phyloP scores from a whole-genome alignment of 30 jellyfish, hydroid and myxozoan species.

The Aurelia aurita complex sp. Pacific region DNA sequence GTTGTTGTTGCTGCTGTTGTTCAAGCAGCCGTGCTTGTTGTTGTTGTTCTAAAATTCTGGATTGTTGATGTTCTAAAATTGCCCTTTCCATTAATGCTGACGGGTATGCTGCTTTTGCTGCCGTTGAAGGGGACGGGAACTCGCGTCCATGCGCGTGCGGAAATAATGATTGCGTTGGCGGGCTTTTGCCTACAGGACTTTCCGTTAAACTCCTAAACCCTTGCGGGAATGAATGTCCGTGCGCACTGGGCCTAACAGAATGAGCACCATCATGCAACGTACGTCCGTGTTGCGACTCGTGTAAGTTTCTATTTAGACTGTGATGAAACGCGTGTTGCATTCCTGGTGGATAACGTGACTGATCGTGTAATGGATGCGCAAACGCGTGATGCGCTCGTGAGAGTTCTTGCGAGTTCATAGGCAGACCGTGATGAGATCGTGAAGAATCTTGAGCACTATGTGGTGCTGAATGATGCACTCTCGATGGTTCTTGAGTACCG shows the following conservation, averaged over 20 bases:
- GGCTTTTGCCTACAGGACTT: constrained; percentile 73
- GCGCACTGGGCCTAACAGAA: constrained; percentile 57
- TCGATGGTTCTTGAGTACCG: constrained; percentile 41
- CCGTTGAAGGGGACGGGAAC: constrained; percentile 69
- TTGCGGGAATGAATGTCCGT: constrained; percentile 63
- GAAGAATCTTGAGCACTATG: constrained; percentile 52
- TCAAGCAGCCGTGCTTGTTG: constrained; percentile 22
- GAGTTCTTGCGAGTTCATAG: constrained; percentile 56
- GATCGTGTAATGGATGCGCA: constrained; percentile 69
- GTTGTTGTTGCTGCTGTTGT: constrained; percentile 52
- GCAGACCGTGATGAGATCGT: constrained; percentile 66
- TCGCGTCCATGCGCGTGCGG: constrained; percentile 71
- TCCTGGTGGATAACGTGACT: constrained; percentile 65
- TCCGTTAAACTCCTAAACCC: constrained; percentile 50
- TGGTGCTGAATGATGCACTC: constrained; percentile 55
- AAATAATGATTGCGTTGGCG: constrained; percentile 62
- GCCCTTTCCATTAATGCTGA: constrained; percentile 58
- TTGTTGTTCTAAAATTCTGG: constrained; percentile 27
- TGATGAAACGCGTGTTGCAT: constrained; percentile 52
- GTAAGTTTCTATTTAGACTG: constrained; percentile 57
- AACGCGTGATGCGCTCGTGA: constrained; percentile 71
- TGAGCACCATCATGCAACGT: constrained; percentile 52
- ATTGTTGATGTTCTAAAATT: constrained; percentile 39
- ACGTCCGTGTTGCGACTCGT: constrained; percentile 59
- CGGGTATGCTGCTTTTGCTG: constrained; percentile 33